phyloP scores from a whole-genome alignment of 2,888 invertebrate species.

The Orthosia gothica region DNA sequence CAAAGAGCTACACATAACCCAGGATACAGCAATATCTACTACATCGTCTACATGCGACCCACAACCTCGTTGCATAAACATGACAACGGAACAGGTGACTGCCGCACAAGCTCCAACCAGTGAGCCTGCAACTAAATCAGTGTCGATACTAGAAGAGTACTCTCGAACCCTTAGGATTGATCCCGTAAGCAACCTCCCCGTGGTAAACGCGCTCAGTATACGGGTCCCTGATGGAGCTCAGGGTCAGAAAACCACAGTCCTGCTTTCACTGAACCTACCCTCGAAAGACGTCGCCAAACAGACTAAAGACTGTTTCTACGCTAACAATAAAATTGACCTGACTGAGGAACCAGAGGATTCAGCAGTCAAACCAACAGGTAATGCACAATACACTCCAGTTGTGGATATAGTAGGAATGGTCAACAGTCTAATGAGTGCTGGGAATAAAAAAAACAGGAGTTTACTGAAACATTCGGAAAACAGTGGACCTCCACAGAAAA shows the following conservation, averaged over 20 bases:
- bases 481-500: background rate
- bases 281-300: background rate
- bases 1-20: too few species aligned
- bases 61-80: background rate
- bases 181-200: background rate
- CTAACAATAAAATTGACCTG: conserved; percentile 21
- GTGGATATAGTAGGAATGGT: conserved; percentile 12
- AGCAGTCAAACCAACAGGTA: background rate
- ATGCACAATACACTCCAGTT: background rate
- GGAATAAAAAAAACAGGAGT: background rate
- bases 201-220: conserved; percentile 10
- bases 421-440: background rate
- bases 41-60: too few species aligned
- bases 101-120: background rate
- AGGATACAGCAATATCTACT: too few species aligned
- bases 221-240: background rate
- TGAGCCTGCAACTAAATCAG: background rate
- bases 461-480: background rate
- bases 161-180: conserved; percentile 4
- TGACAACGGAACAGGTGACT: background rate
- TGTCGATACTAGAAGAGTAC: conserved; percentile 45
- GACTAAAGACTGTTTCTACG: background rate
- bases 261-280: conserved; percentile 38
- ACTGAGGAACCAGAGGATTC: conserved; percentile 3
- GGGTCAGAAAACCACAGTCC: conserved; percentile 21